phyloP scores from a whole-genome alignment of 1,140 invertebrate species.

The Melitaea cinxia region DNA sequence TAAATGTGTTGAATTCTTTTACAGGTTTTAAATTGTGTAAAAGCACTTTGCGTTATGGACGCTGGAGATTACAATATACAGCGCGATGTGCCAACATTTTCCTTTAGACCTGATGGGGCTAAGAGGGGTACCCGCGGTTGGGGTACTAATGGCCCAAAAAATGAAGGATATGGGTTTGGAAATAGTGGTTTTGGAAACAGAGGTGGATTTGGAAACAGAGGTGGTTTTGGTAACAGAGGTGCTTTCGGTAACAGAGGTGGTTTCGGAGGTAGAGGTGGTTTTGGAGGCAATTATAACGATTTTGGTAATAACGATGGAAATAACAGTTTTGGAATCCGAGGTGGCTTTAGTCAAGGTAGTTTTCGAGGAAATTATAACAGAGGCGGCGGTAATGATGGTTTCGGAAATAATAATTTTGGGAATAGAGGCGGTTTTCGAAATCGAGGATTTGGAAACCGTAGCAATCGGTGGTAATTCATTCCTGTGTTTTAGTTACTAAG shows the following conservation, averaged over 20 bases:
- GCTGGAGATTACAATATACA: conserved; percentile 87
- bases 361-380: too few relatives aligned
- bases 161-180: conserved; percentile 26
- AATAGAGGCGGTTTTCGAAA: conserved; percentile 34
- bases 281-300: conserved; percentile 21
- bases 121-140: conserved; percentile 62
- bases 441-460: conserved; percentile 12
- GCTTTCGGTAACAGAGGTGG: conserved; percentile 31
- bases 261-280: conserved; percentile 38
- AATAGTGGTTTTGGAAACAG: conserved; percentile 43
- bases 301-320: not conserved
- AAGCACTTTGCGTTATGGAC: conserved; percentile 86
- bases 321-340: conserved; percentile 17
- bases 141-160: conserved; percentile 60
- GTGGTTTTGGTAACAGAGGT: conserved; percentile 25
- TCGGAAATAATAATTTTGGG: conserved; percentile 27
- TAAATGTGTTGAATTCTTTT: conserved; percentile 33
- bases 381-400: conserved; percentile 19
- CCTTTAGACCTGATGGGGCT: conserved; percentile 57
- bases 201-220: conserved; percentile 39
- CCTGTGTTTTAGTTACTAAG: not conserved
- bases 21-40: conserved; percentile 85
- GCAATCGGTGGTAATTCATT: conserved; percentile 13
- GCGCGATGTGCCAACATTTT: conserved; percentile 69
- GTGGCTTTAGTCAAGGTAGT: conserved; percentile 34